Evolutionary conservation across 1,140 invertebrate species (phyloP).

Genomic region (Macrostomum lignano): DNA sequence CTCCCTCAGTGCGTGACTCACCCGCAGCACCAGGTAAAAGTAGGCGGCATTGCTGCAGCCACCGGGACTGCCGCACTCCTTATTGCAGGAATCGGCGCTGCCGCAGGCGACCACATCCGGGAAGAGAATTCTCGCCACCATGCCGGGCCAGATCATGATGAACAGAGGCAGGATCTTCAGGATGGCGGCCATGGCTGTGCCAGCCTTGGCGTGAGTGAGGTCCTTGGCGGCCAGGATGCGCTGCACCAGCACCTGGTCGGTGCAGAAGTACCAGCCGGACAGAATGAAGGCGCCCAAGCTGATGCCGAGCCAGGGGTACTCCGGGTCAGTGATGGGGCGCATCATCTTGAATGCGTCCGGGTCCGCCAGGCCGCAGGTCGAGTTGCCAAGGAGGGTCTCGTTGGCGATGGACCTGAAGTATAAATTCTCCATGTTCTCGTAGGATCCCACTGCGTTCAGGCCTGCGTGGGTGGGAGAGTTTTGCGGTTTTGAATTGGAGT

Average conservation of each 20-base stretch:
- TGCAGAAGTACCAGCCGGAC: conserved; percentile 33
- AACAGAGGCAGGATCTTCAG: conserved; percentile 32
- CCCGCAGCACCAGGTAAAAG: conserved; percentile 31
- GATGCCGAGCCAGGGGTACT: conserved; percentile 31
- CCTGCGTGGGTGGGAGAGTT: no score
- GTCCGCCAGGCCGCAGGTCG: no score
- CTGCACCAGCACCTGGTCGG: conserved; percentile 34
- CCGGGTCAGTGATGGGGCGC: conserved; percentile 15
- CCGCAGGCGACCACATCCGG: no score
- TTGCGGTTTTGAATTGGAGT: no score
- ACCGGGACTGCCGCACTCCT: no score
- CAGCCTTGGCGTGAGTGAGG: conserved; percentile 31
- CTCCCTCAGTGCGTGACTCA: no score
- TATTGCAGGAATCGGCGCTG: no score
- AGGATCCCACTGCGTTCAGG: no score
- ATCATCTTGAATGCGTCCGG: conserved; percentile 31
- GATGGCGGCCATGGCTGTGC: conserved; percentile 30
- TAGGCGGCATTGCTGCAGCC: conserved; percentile 32
- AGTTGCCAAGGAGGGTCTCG: no score
- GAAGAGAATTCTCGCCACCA: conserved; percentile 30
- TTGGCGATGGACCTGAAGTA: no score
- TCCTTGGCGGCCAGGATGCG: conserved; percentile 31
- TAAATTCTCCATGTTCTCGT: no score
- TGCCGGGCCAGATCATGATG: conserved; percentile 32
- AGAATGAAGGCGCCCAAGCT: conserved; percentile 28